phyloP scores from a whole-genome alignment of 2,113 vertebrate species.

The Indicator indicator region DNA sequence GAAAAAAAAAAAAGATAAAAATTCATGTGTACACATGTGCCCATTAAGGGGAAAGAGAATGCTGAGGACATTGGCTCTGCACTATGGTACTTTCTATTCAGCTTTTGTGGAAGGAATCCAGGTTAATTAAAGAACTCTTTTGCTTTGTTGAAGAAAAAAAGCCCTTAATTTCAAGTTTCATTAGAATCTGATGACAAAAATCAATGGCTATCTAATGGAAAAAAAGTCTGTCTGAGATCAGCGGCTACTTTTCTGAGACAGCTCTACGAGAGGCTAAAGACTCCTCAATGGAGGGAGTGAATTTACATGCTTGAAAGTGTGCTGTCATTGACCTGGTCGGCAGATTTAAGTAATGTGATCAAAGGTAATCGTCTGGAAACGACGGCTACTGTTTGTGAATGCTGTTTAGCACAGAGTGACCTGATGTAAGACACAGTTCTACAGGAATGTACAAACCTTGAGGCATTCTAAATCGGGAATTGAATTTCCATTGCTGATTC shows the following conservation, averaged over 20 bases:
- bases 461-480: not conserved
- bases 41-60: not conserved
- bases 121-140: not conserved
- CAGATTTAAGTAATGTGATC: not conserved
- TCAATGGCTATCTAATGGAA: not conserved
- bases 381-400: not conserved
- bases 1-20: not conserved
- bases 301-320: not conserved
- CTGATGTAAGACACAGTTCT: not conserved
- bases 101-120: not conserved
- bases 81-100: not conserved
- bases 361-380: not conserved
- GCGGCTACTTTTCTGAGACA: not conserved
- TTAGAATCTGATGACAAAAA: not conserved
- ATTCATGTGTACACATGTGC: rapidly evolving
- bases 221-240: not conserved
- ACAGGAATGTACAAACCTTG: not conserved
- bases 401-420: not conserved
- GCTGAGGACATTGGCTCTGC: not conserved
- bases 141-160: not conserved
- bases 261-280: not conserved
- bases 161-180: not conserved
- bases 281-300: not conserved
- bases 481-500: not conserved
- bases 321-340: rapidly evolving